phyloP scores from a whole-genome alignment of 2,888 invertebrate species.

The Acrocyrtus sp. region DNA sequence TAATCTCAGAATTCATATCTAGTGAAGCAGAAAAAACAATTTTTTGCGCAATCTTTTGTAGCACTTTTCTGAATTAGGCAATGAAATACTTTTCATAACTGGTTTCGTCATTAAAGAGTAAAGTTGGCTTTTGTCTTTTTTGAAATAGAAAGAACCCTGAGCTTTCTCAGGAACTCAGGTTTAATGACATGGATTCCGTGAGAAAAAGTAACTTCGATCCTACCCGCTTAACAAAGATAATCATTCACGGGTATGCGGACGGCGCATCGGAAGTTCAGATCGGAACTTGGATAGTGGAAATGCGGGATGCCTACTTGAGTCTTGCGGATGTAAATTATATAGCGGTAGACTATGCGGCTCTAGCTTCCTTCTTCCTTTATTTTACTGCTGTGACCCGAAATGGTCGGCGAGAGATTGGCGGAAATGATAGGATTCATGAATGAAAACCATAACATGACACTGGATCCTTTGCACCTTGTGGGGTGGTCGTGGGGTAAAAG shows the following conservation, averaged over 20 bases:
- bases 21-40: background rate
- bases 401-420: conserved; percentile 44
- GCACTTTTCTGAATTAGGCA: background rate
- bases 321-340: conserved; percentile 58
- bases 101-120: too few species aligned
- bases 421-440: conserved; percentile 53
- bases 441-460: conserved; percentile 39
- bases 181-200: conserved; percentile 48
- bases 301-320: conserved; percentile 56
- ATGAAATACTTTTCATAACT: too few species aligned
- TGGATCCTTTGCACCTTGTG: conserved; percentile 57
- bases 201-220: conserved; percentile 53
- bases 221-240: conserved; percentile 52
- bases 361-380: conserved; percentile 50
- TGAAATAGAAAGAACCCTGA: conserved; percentile 58
- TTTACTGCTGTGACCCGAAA: conserved; percentile 49
- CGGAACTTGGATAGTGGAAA: conserved; percentile 58
- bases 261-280: conserved; percentile 54
- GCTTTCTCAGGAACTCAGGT: conserved; percentile 52
- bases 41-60: background rate
- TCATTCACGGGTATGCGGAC: conserved; percentile 61
- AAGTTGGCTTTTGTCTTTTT: conserved; percentile 6
- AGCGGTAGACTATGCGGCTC: conserved; percentile 57
- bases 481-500: conserved; percentile 57
- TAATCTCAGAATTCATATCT: background rate